phyloP scores from a whole-genome alignment of 1,140 invertebrate species.

The Phymorhynchus buccinoides region DNA sequence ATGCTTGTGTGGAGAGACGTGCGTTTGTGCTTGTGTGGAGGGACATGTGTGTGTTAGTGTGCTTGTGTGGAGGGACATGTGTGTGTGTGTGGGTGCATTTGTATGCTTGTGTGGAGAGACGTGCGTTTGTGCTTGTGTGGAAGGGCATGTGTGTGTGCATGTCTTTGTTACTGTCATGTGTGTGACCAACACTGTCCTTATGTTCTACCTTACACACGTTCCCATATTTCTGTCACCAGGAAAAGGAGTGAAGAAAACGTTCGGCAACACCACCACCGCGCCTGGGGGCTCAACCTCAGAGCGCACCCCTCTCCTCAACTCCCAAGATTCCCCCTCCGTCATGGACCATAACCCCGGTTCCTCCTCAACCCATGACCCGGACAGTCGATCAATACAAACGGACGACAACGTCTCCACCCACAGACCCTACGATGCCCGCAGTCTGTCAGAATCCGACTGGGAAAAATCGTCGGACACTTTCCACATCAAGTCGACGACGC shows the following conservation, averaged over 20 bases:
- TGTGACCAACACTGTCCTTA: no score
- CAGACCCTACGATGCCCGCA: conserved; percentile 9
- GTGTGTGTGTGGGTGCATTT: neutral
- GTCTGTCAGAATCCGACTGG: conserved; percentile 44
- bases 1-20: neutral
- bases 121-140: no score
- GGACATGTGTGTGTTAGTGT: neutral
- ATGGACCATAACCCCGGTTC: no score
- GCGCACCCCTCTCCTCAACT: conserved; percentile 51
- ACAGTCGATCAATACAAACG: neutral
- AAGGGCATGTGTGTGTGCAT: no score
- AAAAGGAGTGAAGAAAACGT: conserved; percentile 51
- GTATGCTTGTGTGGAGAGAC: no score
- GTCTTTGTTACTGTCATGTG: no score
- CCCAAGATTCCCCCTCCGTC: neutral
- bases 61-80: neutral
- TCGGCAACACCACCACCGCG: conserved; percentile 36
- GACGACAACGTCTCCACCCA: neutral
- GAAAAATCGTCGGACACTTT: conserved; percentile 41
- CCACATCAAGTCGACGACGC: conserved; percentile 47
- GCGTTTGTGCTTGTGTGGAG: neutral
- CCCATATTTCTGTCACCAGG: conserved; percentile 42
- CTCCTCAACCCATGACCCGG: neutral
- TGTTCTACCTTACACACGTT: no score
- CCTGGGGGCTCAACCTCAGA: conserved; percentile 41